These are phyloP conservation scores for Melanocharis versteri DNA, from an alignment of 2,113 vertebrate species.

Conservation along the genomic window DNA sequence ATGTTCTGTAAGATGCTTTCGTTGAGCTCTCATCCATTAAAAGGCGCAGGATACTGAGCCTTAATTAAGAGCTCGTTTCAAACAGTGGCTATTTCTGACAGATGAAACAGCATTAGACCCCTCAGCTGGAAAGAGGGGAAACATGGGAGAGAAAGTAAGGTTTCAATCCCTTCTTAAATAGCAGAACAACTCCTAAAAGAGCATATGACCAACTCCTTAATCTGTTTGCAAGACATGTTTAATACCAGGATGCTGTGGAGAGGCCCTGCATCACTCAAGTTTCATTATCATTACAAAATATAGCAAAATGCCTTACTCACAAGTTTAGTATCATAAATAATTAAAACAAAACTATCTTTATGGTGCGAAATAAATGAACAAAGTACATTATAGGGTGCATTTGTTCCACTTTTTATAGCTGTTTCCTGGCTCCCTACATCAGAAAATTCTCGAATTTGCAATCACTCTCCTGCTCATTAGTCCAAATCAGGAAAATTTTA, in stretches of 20 bases:
- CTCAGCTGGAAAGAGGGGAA: neutral
- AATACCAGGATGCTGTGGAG: neutral
- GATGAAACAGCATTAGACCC: neutral
- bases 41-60: neutral
- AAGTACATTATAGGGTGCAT: slow-evolving; percentile 22
- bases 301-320: neutral
- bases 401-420: neutral
- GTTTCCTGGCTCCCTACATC: neutral
- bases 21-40: neutral
- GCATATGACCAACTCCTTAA: neutral
- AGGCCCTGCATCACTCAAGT: neutral
- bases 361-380: slow-evolving; percentile 22
- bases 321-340: slow-evolving; percentile 60
- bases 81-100: neutral
- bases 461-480: slow-evolving; percentile 17
- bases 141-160: neutral
- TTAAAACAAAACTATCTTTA: slow-evolving; percentile 55
- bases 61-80: slow-evolving; percentile 30
- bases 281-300: slow-evolving; percentile 49
- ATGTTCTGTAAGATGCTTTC: neutral
- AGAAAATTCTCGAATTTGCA: slow-evolving; percentile 37
- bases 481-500: neutral
- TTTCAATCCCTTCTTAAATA: neutral
- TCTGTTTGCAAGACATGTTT: slow-evolving; percentile 18
- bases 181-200: neutral